These are phyloP conservation scores for Diglossa cyanea DNA, from an alignment of 2,797 vertebrate genomes.

Conservation along the genomic window DNA sequence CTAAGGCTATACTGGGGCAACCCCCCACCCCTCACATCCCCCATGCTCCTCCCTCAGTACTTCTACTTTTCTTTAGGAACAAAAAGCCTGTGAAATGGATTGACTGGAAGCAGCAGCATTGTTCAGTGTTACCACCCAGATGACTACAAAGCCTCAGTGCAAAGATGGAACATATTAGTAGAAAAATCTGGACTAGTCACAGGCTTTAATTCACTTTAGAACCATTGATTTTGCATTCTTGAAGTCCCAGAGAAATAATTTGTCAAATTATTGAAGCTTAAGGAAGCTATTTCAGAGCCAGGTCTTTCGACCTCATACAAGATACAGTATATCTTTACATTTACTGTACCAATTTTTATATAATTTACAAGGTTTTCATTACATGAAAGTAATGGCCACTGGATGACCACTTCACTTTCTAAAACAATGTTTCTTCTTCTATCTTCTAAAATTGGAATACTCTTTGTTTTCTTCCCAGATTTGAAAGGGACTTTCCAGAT, in stretches of 20 bases:
- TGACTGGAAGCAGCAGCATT: background rate
- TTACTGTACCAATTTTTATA: background rate
- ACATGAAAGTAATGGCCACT: background rate
- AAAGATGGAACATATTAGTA: background rate
- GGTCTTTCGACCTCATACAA: background rate
- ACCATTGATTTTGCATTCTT: background rate
- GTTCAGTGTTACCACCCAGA: background rate
- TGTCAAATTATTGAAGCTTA: background rate
- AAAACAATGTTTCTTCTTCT: background rate
- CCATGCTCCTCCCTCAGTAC: background rate
- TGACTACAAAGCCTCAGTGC: background rate
- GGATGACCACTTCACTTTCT: background rate
- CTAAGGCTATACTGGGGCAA: background rate
- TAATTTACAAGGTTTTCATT: background rate
- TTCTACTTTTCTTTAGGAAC: background rate
- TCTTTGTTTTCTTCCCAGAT: background rate
- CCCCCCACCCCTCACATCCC: rapidly evolving
- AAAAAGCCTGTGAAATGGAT: background rate
- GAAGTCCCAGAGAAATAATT: background rate
- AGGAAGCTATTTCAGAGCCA: background rate
- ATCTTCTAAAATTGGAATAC: background rate
- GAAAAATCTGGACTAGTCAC: background rate
- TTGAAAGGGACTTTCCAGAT: background rate
- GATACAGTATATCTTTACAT: background rate
- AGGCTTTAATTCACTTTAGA: background rate